Evolutionary conservation across 2,888 invertebrate genomes (phyloP).

Genomic region (Pherbina coryleti): DNA sequence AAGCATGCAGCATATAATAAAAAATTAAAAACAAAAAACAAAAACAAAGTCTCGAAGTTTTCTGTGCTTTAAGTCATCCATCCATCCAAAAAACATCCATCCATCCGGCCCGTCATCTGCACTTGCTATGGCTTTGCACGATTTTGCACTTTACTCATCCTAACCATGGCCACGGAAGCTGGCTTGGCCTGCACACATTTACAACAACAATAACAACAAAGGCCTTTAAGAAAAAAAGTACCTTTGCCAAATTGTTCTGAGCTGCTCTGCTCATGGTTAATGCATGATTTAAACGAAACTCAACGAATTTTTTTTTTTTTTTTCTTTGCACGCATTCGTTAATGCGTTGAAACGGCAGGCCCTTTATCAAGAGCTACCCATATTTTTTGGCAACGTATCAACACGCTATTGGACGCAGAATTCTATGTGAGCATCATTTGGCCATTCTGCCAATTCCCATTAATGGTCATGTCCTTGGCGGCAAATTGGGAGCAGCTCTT

Average conservation of each 20-base stretch:
- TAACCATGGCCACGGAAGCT: constrained; percentile 11
- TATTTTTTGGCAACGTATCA: constrained; percentile 61
- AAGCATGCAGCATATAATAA: too few species aligned
- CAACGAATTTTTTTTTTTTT: constrained; percentile 56
- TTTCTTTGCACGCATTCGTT: constrained; percentile 55
- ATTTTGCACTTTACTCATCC: constrained; percentile 45
- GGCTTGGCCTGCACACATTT: too few species aligned
- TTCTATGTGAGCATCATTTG: constrained; percentile 48
- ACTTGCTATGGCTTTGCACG: constrained; percentile 40
- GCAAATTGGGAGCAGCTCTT: constrained; percentile 57
- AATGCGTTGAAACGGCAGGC: neutral
- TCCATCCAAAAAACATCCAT: too few species aligned
- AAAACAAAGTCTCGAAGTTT: too few species aligned
- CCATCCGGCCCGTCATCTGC: neutral
- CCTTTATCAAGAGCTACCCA: constrained; percentile 13
- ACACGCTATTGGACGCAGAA: constrained; percentile 57
- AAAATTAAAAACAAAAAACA: too few species aligned
- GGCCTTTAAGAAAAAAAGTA: constrained; percentile 52
- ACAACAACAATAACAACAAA: neutral
- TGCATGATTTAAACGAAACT: constrained; percentile 59
- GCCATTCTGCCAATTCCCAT: constrained; percentile 58
- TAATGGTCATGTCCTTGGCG: constrained; percentile 61
- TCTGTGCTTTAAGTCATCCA: too few species aligned
- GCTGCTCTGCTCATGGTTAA: constrained; percentile 59
- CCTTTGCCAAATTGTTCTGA: constrained; percentile 55